Evolutionary conservation across 2,888 invertebrate species (phyloP).

Genomic region (Macaria liturata): DNA sequence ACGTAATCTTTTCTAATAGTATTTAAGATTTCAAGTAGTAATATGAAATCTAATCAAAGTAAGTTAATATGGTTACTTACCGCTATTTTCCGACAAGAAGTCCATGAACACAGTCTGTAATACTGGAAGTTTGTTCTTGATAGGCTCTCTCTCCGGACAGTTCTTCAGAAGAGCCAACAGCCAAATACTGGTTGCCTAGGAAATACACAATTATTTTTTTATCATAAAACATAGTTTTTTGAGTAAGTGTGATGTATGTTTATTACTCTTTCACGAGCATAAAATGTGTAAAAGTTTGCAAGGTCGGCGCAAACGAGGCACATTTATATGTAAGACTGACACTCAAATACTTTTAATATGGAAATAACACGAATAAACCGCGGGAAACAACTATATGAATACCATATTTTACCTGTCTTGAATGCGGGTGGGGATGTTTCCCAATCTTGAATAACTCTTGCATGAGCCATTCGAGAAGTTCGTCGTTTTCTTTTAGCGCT

Average conservation of each 20-base stretch:
- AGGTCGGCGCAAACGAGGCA: too few relatives aligned
- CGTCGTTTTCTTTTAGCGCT: slow-evolving; percentile 83
- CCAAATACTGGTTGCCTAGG: slow-evolving; percentile 93
- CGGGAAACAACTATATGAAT: too few relatives aligned
- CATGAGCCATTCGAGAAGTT: slow-evolving; percentile 86
- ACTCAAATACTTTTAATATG: too few relatives aligned
- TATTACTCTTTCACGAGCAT: too few relatives aligned
- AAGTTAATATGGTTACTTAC: slow-evolving; percentile 72
- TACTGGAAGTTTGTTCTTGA: slow-evolving; percentile 85
- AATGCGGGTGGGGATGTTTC: slow-evolving; percentile 90
- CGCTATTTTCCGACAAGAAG: slow-evolving; percentile 94
- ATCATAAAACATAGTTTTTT: too few relatives aligned
- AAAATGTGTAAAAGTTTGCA: too few relatives aligned
- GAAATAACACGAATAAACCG: too few relatives aligned
- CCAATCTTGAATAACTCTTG: slow-evolving; percentile 87
- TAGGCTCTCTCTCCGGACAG: slow-evolving; percentile 87
- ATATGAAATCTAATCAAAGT: too few relatives aligned
- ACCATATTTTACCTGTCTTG: slow-evolving; percentile 85
- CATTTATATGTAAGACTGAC: too few relatives aligned
- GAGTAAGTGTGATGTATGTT: too few relatives aligned
- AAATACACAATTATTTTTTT: not conserved
- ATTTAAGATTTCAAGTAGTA: too few relatives aligned
- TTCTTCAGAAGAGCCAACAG: slow-evolving; percentile 91
- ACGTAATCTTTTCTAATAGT: too few relatives aligned
- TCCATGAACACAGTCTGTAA: slow-evolving; percentile 94